Evolutionary conservation across 2,113 vertebrate species (phyloP).

Genomic region (Pontoporia blainvillei): DNA sequence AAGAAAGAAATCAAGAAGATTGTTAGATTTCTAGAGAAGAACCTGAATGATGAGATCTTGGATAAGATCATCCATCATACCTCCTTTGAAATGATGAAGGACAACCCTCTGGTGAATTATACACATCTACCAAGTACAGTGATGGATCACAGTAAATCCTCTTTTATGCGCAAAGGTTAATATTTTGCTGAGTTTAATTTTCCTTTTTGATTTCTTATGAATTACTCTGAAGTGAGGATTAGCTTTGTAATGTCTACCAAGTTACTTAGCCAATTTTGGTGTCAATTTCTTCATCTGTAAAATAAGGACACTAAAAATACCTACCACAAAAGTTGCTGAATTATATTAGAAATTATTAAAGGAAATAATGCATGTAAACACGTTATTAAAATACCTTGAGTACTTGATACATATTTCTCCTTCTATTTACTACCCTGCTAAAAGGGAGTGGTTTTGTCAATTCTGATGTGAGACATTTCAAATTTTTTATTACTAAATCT

Average conservation of each 20-base stretch:
- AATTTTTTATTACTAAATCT: background rate
- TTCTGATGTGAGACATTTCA: background rate
- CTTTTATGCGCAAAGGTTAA: conserved; percentile 83
- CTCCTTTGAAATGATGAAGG: conserved; percentile 79
- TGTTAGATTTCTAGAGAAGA: conserved; percentile 70
- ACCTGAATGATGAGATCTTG: conserved; percentile 38
- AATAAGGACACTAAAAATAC: background rate
- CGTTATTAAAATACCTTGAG: background rate
- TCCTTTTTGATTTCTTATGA: background rate
- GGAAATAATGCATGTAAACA: background rate
- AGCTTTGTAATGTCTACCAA: background rate
- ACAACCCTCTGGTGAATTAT: conserved; percentile 79
- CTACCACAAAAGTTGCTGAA: background rate
- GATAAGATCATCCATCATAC: conserved; percentile 70
- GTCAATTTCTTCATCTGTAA: background rate
- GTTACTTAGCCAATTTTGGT: background rate
- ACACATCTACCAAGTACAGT: conserved; percentile 45
- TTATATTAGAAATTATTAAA: background rate
- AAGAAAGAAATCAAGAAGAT: conserved; percentile 77
- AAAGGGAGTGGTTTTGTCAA: background rate
- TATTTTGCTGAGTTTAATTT: background rate
- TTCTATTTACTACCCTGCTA: background rate
- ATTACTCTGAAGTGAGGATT: background rate
- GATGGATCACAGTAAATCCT: conserved; percentile 74
- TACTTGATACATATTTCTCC: background rate